These are phyloP conservation scores for Prunella strophiata DNA, from an alignment of 2,797 vertebrate genomes.

Conservation along the genomic window DNA sequence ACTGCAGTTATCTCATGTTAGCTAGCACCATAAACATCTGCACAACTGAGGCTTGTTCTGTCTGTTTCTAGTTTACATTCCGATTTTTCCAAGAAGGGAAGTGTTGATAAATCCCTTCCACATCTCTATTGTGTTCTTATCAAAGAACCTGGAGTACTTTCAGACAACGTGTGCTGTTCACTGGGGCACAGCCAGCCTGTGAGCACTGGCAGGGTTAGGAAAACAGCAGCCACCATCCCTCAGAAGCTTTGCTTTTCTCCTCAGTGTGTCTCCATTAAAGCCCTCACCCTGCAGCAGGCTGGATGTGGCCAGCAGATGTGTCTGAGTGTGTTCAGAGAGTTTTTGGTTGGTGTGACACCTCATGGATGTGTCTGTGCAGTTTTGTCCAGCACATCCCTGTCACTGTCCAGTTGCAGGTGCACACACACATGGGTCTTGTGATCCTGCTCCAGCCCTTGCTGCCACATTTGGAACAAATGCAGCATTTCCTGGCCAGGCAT, in stretches of 20 bases:
- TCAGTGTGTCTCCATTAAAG: fast-evolving
- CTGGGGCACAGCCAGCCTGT: background rate
- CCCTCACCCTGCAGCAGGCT: background rate
- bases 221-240: background rate
- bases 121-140: background rate
- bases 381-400: background rate
- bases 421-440: background rate
- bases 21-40: fast-evolving
- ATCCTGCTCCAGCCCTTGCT: background rate
- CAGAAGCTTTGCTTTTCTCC: background rate
- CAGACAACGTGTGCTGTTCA: background rate
- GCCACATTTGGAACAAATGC: background rate
- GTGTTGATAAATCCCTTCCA: background rate
- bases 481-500: background rate
- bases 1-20: background rate
- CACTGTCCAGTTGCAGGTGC: background rate
- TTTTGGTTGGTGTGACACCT: background rate
- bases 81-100: background rate
- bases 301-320: background rate
- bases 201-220: background rate
- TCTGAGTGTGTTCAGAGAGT: background rate
- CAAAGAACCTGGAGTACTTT: background rate
- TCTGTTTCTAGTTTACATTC: background rate
- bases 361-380: background rate
- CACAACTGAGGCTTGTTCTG: background rate